Conservation (phyloP, 2,888 invertebrate genomes). For the Drosophila algonquin region DNA sequence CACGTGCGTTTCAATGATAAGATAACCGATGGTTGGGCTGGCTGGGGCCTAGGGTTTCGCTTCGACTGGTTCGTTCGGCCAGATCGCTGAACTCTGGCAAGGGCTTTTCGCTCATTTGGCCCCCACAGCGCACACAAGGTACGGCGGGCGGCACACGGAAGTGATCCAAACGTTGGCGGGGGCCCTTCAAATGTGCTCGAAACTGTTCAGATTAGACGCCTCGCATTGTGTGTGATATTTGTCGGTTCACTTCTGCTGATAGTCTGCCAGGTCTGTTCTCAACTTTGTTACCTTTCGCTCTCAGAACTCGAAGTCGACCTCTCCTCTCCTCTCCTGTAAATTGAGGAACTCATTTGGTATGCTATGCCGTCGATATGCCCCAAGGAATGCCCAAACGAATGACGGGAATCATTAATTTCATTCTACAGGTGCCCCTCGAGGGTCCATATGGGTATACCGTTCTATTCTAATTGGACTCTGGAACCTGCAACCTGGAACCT, state of each 20-base stretch:
- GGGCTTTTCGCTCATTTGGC: constrained; percentile 54
- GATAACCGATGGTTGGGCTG: constrained; percentile 44
- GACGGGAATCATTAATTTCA: constrained; percentile 41
- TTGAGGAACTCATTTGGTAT: constrained; percentile 36
- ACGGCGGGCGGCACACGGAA: constrained; percentile 32
- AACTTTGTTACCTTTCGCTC: constrained; percentile 22
- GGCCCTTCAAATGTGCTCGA: constrained; percentile 23
- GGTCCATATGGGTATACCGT: constrained; percentile 20
- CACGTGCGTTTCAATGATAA: constrained; percentile 73
- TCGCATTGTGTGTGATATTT: no score
- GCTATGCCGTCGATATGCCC: constrained; percentile 3
- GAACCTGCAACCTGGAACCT: constrained; percentile 20
- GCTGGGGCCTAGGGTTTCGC: not conserved
- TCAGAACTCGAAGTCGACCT: not conserved
- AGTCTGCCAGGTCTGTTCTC: not conserved
- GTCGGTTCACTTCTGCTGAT: no score
- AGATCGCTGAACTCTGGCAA: constrained; percentile 64
- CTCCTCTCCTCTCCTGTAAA: not conserved
- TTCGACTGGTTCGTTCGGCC: not conserved
- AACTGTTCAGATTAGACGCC: constrained; percentile 24
- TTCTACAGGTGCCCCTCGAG: constrained; percentile 32
- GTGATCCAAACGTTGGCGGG: constrained; percentile 9
- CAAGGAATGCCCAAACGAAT: constrained; percentile 10
- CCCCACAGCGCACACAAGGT: constrained; percentile 7
- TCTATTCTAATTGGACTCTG: constrained; percentile 40